Conservation (phyloP, 2,888 invertebrate species). For the Eupithecia inturbata region DNA sequence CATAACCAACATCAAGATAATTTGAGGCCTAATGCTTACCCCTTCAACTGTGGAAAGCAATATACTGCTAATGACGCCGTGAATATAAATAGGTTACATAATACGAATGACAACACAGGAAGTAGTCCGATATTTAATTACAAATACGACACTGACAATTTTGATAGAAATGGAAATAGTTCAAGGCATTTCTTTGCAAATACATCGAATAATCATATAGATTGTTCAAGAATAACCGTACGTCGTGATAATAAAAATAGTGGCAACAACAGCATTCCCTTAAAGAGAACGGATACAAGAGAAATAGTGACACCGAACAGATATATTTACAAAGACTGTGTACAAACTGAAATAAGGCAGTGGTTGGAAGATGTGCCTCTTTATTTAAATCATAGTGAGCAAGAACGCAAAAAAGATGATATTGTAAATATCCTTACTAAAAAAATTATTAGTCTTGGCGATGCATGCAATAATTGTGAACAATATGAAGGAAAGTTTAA, state of each 20-base stretch:
- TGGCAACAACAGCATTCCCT: conserved; percentile 6
- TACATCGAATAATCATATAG: not conserved
- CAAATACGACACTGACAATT: not conserved
- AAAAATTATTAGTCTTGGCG: conserved; percentile 48
- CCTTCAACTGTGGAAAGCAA: not conserved
- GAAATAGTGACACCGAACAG: conserved; percentile 31
- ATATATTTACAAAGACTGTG: conserved; percentile 48
- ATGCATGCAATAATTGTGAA: conserved; percentile 33
- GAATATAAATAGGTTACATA: not conserved
- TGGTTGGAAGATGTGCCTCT: conserved; percentile 59
- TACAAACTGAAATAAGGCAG: conserved; percentile 49
- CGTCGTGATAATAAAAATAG: not conserved
- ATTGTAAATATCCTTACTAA: conserved; percentile 53
- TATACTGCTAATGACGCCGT: not conserved
- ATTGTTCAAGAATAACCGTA: not conserved
- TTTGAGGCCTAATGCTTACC: not conserved
- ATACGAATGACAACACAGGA: not conserved
- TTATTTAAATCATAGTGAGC: conserved; percentile 40
- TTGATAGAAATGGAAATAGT: not conserved
- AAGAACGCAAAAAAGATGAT: conserved; percentile 50
- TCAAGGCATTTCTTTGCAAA: not conserved
- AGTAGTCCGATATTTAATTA: not conserved
- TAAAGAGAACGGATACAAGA: conserved; percentile 24
- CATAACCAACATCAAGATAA: not conserved
- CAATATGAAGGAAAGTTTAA: conserved; percentile 50